Base-by-base conservation (phyloP, 2,797 vertebrate species). In the Syncerus caffer region DNA sequence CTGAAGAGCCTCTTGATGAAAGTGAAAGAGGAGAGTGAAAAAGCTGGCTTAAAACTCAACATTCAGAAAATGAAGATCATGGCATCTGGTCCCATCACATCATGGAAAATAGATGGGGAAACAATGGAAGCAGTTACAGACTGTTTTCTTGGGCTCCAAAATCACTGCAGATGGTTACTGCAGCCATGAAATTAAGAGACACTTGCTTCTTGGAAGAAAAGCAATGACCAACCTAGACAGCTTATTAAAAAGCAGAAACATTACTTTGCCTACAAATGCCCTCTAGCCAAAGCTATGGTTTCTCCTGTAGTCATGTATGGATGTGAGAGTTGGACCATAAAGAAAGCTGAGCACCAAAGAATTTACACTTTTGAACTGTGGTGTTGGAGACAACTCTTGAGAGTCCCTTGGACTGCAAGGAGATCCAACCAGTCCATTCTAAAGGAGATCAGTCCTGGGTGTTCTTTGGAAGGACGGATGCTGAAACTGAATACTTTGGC, bases 201-300 rank as follows among this genome's bases (percentile, higher is more conserved):
- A 4, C n/a, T 34, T 34, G 17, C 10, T 67, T 67, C n/a, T 67
- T 67, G 17, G 2, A 21, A 67, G 64, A 34, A 34, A 67, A 67
- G 9, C 0, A 0, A 34, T 34, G 4, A 19, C 8, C 31, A 34
- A 67, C 4, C 64, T 67, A 34, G n/a, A 67, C 4, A 21, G 17
- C 17, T 67, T 67, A 34, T 34, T 67, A 34, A 67, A 67, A 67
- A 67, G n/a, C n/a, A 67, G 9, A 67, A 21, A 34, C 64, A 67
- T 21, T 34, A 11, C 4, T 67, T 34, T 67, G n/a, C n/a, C 64
- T 34, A 21, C 17, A 67, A 67, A 67, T 67, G n/a, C 9, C 9
- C 9, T 67, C n/a, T 67, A 67, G 4, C 17, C 64, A 34, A 34
- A 21, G n/a, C n/a, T 21, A 34, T 67, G 64, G 9, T 34, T 67